phyloP scores from a whole-genome alignment of 2,113 vertebrate species.

The Python bivittatus region DNA sequence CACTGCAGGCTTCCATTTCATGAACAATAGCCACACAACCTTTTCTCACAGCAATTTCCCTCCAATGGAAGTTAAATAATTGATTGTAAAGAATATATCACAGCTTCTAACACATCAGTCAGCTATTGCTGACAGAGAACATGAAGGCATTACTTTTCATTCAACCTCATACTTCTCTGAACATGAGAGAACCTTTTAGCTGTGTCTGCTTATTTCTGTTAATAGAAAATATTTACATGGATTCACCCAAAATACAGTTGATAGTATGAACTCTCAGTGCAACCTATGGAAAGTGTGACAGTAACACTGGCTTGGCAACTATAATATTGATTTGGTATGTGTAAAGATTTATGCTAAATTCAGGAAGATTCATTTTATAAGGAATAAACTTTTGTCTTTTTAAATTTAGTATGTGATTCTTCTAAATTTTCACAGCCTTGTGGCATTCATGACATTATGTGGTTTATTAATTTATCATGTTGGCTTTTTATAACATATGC shows the following conservation, averaged over 20 bases:
- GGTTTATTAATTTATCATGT: slow-evolving; percentile 87
- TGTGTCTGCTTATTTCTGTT: neutral
- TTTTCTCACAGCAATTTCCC: neutral
- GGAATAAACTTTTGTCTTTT: slow-evolving; percentile 56
- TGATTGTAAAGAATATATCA: neutral
- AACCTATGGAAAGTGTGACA: neutral
- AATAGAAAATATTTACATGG: neutral
- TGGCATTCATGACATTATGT: slow-evolving; percentile 82
- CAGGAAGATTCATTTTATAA: slow-evolving; percentile 61
- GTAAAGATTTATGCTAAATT: slow-evolving; percentile 70
- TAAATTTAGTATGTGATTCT: slow-evolving; percentile 77
- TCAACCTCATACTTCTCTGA: neutral
- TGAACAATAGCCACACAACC: neutral
- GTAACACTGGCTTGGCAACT: neutral
- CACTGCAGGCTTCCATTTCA: neutral
- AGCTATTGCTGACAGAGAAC: neutral
- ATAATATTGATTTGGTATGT: neutral
- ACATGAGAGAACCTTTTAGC: neutral
- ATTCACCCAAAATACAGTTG: neutral
- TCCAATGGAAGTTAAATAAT: neutral
- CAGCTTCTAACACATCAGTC: neutral
- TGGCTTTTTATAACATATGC: slow-evolving; percentile 73
- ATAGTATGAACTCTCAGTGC: neutral
- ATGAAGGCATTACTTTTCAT: neutral
- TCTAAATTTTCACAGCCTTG: slow-evolving; percentile 80